Percentiles rank a stretch among this genome's conserved stretches.
Evolutionary conservation across 2,888 invertebrate species (phyloP).

Genomic region (Plutella xylostella): DNA sequence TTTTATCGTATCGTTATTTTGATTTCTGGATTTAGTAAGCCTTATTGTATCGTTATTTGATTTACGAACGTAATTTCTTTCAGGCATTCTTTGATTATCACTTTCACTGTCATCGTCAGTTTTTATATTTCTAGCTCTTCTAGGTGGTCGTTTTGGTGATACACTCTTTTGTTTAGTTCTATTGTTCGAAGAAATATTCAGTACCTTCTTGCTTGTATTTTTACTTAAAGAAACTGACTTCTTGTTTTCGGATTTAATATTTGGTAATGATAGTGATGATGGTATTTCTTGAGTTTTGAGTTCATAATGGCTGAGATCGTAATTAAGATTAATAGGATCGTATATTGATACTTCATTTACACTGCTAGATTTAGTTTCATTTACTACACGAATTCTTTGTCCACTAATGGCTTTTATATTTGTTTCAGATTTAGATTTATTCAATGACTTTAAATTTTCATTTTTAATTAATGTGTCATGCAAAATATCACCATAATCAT

Average conservation of each 20-base stretch:
- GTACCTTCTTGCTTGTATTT: conserved; percentile 42
- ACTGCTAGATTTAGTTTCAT: conserved; percentile 53
- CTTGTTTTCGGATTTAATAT: conserved; percentile 55
- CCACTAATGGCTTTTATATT: conserved; percentile 76
- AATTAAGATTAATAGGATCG: conserved; percentile 46
- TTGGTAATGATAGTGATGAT: conserved; percentile 46
- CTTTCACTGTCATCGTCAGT: conserved; percentile 64
- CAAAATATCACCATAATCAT: conserved; percentile 56
- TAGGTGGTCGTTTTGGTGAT: conserved; percentile 74
- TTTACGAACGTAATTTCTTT: conserved; percentile 40
- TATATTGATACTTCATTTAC: conserved; percentile 51
- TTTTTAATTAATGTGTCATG: conserved; percentile 41
- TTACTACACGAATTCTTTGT: conserved; percentile 75
- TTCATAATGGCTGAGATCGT: conserved; percentile 59
- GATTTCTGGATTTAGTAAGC: conserved; percentile 40
- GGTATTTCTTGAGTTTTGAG: conserved; percentile 42
- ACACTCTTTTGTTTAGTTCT: conserved; percentile 57
- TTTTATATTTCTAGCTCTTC: conserved; percentile 61
- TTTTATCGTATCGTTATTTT: conserved; percentile 61
- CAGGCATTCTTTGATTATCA: conserved; percentile 52
- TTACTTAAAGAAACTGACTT: conserved; percentile 44
- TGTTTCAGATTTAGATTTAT: conserved; percentile 51
- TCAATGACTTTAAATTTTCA: conserved; percentile 33
- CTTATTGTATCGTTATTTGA: conserved; percentile 29
- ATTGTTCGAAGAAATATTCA: conserved; percentile 35